Percentiles rank a stretch among this genome's conserved stretches.
Evolutionary conservation across 2,888 invertebrate genomes (phyloP).

Genomic region (Drosophila neonasuta): DNA sequence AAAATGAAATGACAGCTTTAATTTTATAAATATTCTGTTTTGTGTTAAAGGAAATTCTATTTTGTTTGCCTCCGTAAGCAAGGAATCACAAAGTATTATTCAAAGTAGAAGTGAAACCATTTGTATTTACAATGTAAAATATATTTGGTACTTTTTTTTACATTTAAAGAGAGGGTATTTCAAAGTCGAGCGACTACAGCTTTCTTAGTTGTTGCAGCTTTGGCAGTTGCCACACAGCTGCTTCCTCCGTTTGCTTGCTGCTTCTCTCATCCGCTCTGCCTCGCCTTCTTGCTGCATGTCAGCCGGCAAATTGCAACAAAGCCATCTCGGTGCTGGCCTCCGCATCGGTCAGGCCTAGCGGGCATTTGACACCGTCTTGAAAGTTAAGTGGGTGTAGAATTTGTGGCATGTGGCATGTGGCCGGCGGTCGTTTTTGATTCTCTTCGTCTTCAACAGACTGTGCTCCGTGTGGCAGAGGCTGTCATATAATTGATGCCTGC

Average conservation of each 20-base stretch:
- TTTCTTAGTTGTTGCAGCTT: background rate
- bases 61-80: too few species aligned
- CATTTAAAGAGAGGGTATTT: background rate
- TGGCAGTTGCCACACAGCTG: slow-evolving; percentile 11
- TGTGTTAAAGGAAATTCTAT: too few species aligned
- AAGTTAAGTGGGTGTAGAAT: slow-evolving; percentile 74
- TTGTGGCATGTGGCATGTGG: slow-evolving; percentile 69
- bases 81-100: too few species aligned
- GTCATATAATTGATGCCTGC: slow-evolving; percentile 77
- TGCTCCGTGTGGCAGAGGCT: slow-evolving; percentile 43
- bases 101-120: too few species aligned
- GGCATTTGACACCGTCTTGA: slow-evolving; percentile 77
- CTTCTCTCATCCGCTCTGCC: background rate
- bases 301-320: slow-evolving; percentile 70
- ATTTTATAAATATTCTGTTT: too few species aligned
- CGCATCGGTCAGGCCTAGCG: slow-evolving; percentile 55
- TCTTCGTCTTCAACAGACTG: background rate
- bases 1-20: too few species aligned
- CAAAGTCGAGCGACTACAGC: background rate
- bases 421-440: slow-evolving; percentile 44
- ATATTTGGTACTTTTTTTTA: too few species aligned
- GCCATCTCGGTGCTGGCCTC: slow-evolving; percentile 45
- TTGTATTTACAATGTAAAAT: too few species aligned
- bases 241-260: slow-evolving; percentile 1
- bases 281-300: slow-evolving; percentile 38